phyloP scores from a whole-genome alignment of 2,113 vertebrate species.

The Serinus canaria region DNA sequence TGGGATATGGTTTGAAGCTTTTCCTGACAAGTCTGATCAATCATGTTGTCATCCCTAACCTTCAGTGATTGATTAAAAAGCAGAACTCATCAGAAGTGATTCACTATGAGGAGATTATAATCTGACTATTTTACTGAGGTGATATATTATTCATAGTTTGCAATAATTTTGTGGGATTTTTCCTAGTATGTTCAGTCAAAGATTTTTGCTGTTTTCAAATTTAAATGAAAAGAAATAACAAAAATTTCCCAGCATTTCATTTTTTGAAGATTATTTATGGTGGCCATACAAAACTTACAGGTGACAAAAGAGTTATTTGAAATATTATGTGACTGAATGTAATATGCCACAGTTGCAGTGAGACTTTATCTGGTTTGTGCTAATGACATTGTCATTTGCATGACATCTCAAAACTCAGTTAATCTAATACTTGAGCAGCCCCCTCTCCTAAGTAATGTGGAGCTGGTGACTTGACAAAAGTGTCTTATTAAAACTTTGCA shows the following conservation, averaged over 20 bases:
- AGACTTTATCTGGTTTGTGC: neutral
- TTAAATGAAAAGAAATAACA: neutral
- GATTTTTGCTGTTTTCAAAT: neutral
- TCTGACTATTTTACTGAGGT: conserved; percentile 38
- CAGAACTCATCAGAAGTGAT: conserved; percentile 62
- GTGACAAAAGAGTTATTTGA: neutral
- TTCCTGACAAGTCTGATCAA: conserved; percentile 47
- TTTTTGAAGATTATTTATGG: neutral
- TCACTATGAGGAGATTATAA: conserved; percentile 55
- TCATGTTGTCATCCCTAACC: conserved; percentile 64
- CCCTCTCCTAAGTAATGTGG: neutral
- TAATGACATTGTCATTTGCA: neutral
- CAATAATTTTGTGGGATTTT: neutral
- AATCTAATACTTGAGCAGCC: neutral
- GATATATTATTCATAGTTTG: conserved; percentile 31
- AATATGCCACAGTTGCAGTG: neutral
- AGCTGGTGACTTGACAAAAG: neutral
- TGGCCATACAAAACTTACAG: neutral
- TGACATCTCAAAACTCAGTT: neutral
- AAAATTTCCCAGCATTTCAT: neutral
- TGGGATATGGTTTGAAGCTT: conserved; percentile 38
- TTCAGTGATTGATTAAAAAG: conserved; percentile 68
- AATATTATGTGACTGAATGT: neutral
- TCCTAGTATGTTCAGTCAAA: neutral
- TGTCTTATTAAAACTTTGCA: neutral